Evolutionary conservation across 2,888 invertebrate species (phyloP).

Genomic region (Rutpela maculata): DNA sequence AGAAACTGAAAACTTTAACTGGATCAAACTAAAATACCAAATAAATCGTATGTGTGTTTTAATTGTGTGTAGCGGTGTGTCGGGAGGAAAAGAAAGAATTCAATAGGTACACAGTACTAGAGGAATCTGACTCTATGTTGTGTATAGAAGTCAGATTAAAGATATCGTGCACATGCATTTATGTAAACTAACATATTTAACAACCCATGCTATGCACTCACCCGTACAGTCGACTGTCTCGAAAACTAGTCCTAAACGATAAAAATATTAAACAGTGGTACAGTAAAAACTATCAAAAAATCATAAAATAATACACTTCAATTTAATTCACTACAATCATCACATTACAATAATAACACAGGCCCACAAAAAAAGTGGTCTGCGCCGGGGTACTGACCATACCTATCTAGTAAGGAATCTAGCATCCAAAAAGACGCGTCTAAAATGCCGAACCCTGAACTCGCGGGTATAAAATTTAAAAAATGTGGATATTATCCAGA

Average conservation of each 20-base stretch:
- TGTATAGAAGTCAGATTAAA: slow-evolving; percentile 63
- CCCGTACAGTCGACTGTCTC: slow-evolving; percentile 93
- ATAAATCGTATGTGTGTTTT: slow-evolving; percentile 40
- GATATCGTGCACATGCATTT: slow-evolving; percentile 56
- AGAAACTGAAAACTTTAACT: slow-evolving; percentile 40
- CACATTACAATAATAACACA: no score
- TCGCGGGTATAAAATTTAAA: no score
- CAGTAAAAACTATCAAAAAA: not conserved
- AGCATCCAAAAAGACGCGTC: no score
- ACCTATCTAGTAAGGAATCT: no score
- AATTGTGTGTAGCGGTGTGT: slow-evolving; percentile 39
- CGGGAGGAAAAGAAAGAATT: slow-evolving; percentile 24
- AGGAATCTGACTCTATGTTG: slow-evolving; percentile 60
- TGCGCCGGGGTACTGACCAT: no score
- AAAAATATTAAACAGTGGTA: slow-evolving; percentile 4
- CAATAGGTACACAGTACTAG: slow-evolving; percentile 30
- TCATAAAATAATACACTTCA: no score
- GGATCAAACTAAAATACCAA: slow-evolving; percentile 39
- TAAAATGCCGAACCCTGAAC: no score
- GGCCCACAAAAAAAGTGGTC: no score
- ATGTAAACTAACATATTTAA: slow-evolving; percentile 45
- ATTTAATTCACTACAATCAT: no score
- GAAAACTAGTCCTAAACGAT: slow-evolving; percentile 86
- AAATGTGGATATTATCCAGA: no score
- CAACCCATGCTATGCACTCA: slow-evolving; percentile 72